phyloP scores from a whole-genome alignment of 1,140 invertebrate genomes.

The Scaptomyza pallida region DNA sequence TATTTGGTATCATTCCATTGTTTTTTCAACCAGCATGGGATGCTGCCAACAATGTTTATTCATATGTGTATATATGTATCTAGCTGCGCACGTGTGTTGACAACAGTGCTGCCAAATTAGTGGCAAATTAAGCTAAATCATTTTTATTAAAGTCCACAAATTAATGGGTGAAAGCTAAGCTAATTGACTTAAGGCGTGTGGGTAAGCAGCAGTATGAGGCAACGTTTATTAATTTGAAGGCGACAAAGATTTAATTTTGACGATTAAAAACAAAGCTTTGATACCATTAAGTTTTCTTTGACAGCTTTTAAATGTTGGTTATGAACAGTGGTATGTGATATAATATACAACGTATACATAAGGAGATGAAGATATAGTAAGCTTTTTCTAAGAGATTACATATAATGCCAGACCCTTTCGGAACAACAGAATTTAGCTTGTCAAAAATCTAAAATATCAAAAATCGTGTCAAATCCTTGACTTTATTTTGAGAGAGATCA shows the following conservation, averaged over 20 bases:
- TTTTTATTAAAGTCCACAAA: conserved; percentile 47
- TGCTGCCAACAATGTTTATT: conserved; percentile 4
- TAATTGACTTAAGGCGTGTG: conserved; percentile 27
- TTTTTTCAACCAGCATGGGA: conserved; percentile 28
- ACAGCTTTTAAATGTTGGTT: too few species aligned
- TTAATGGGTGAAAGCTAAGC: conserved; percentile 46
- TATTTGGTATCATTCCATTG: conserved; percentile 48
- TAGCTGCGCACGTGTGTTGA: too few species aligned
- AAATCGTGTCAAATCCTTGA: too few species aligned
- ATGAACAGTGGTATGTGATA: too few species aligned
- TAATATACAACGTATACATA: too few species aligned
- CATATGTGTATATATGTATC: conserved; percentile 10
- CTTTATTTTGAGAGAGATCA: too few species aligned
- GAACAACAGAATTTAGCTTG: too few species aligned
- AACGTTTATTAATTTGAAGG: neutral
- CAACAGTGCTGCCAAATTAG: conserved; percentile 48
- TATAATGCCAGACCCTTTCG: too few species aligned
- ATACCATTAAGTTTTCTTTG: too few species aligned
- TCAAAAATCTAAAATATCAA: too few species aligned
- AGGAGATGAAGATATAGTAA: too few species aligned
- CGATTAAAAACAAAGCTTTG: neutral
- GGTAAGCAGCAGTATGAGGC: neutral
- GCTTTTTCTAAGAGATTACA: too few species aligned
- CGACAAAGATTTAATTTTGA: neutral
- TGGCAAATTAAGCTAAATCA: conserved; percentile 57